Conservation (phyloP, 1,140 invertebrate species). For the Drosophila albomicans region DNA sequence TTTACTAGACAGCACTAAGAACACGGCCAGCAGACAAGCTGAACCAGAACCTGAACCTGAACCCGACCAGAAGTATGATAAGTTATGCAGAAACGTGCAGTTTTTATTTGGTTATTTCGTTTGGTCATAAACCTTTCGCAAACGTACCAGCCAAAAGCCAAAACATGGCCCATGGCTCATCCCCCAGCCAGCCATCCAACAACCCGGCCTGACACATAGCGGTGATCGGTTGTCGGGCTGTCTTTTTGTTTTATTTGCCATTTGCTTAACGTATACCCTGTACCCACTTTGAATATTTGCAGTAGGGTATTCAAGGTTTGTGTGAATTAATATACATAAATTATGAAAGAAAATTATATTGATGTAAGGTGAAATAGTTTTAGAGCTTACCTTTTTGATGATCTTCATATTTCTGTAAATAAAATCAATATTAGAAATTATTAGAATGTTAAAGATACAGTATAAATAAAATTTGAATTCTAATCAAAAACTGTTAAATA, state of each 20-base stretch:
- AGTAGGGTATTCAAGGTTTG: neutral
- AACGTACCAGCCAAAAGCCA: conserved; percentile 7
- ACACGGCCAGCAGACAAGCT: conserved; percentile 15
- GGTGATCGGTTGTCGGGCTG: conserved; percentile 36
- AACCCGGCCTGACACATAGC: conserved; percentile 50
- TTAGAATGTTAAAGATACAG: no score
- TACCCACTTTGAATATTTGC: neutral
- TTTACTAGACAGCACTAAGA: conserved; percentile 14
- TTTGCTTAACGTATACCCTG: conserved; percentile 20
- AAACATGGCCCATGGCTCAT: conserved; percentile 36
- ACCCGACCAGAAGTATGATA: conserved; percentile 36
- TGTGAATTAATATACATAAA: neutral
- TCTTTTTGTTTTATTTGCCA: conserved; percentile 13
- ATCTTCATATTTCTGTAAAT: neutral
- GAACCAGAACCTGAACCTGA: conserved; percentile 8
- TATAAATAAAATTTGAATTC: no score
- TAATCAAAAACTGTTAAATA: no score
- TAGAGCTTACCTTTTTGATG: neutral
- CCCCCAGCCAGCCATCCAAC: conserved; percentile 12
- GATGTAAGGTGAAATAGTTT: neutral
- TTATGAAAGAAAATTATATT: neutral
- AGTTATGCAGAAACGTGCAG: conserved; percentile 65
- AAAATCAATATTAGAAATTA: neutral
- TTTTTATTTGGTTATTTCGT: conserved; percentile 49
- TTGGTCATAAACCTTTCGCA: conserved; percentile 55